phyloP scores from a whole-genome alignment of 64 coral and sea anemone genomes.

The Catalaphyllia jardinei region DNA sequence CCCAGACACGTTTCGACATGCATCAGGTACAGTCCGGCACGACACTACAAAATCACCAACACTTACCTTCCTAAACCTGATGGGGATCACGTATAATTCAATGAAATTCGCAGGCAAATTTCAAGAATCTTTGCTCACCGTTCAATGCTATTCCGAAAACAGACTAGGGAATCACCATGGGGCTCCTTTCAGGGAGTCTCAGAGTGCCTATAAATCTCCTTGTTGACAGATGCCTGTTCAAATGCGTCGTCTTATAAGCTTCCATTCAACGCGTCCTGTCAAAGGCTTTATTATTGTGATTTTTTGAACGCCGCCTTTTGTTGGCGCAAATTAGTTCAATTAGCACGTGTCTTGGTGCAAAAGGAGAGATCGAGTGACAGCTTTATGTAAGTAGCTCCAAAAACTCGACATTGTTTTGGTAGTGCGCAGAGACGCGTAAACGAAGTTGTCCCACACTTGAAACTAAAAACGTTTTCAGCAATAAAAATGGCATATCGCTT shows the following conservation, averaged over 20 bases:
- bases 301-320: not conserved
- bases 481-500: not conserved
- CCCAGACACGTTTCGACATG: no score
- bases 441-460: not conserved
- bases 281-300: conserved; percentile 1
- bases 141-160: not conserved
- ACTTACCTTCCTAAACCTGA: not conserved
- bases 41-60: no score
- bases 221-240: conserved; percentile 37
- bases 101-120: not conserved
- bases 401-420: not conserved
- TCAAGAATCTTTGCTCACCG: not conserved
- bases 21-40: no score
- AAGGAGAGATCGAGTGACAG: not conserved
- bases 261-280: conserved; percentile 23
- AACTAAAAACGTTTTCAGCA: not conserved
- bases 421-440: not conserved
- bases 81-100: not conserved
- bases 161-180: conserved; percentile 30
- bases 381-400: not conserved
- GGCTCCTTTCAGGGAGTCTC: not conserved
- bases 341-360: conserved; percentile 29
- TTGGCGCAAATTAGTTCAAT: conserved; percentile 29
- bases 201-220: not conserved
- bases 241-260: not conserved